phyloP scores from a whole-genome alignment of 2,113 vertebrate species.

The Semnornis frantzii region DNA sequence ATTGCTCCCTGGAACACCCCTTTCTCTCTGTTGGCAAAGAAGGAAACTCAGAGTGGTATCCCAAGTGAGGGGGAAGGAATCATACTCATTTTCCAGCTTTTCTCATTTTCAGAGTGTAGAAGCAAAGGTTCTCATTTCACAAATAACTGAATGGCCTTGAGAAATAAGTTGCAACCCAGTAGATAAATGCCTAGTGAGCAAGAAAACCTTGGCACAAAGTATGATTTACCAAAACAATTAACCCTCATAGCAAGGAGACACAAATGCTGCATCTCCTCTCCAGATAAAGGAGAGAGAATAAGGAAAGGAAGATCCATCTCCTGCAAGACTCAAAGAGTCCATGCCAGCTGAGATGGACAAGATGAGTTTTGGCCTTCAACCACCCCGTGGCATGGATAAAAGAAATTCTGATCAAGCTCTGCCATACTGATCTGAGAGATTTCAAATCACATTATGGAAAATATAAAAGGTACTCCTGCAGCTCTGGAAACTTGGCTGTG shows the following conservation, averaged over 20 bases:
- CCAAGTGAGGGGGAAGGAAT: background rate
- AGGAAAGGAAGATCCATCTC: background rate
- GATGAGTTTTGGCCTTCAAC: background rate
- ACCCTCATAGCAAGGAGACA: background rate
- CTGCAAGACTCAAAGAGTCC: background rate
- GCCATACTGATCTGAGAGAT: background rate
- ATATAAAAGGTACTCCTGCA: background rate
- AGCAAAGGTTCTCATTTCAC: background rate
- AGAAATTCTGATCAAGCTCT: background rate
- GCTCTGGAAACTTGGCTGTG: background rate
- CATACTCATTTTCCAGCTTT: background rate
- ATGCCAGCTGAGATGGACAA: background rate
- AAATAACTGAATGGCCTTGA: background rate
- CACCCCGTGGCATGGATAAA: background rate
- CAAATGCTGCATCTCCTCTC: background rate
- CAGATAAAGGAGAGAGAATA: background rate
- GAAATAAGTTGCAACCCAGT: background rate
- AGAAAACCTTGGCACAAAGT: background rate
- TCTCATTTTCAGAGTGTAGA: background rate
- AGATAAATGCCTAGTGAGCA: background rate
- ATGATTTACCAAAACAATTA: background rate
- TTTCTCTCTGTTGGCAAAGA: background rate
- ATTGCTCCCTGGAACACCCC: background rate
- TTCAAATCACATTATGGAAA: background rate
- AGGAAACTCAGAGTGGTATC: background rate